phyloP scores from a whole-genome alignment of 2,888 invertebrate genomes.

The Plagodis pulveraria region DNA sequence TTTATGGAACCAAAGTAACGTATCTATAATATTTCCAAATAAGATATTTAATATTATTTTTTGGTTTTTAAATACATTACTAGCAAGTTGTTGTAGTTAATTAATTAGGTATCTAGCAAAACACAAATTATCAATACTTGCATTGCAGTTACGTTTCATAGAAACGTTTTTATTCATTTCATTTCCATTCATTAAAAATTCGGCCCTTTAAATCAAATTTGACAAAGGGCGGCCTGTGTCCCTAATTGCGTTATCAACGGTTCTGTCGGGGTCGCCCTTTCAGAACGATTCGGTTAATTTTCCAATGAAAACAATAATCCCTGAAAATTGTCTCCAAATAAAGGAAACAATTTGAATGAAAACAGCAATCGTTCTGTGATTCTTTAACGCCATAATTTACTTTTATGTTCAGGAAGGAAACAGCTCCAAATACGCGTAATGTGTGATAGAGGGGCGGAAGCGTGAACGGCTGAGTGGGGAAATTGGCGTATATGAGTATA shows the following conservation, averaged over 20 bases:
- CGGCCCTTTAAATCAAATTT: constrained; percentile 6
- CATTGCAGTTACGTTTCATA: too few species aligned
- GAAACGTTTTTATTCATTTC: too few species aligned
- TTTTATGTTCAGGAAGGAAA: constrained; percentile 20
- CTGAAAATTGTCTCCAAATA: constrained; percentile 21
- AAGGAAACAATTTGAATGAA: constrained; percentile 15
- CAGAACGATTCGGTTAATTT: constrained; percentile 22
- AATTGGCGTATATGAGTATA: constrained; percentile 24
- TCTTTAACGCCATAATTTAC: constrained; percentile 21
- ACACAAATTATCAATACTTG: too few species aligned
- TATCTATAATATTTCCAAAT: too few species aligned
- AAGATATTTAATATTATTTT: too few species aligned
- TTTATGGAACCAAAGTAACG: too few species aligned
- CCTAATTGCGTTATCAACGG: constrained; percentile 23
- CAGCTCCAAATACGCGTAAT: constrained; percentile 25
- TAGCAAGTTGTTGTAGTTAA: too few species aligned
- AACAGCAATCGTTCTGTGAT: constrained; percentile 18
- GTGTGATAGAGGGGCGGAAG: constrained; percentile 29
- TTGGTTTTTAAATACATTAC: too few species aligned
- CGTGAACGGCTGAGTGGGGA: constrained; percentile 27
- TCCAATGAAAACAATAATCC: constrained; percentile 26
- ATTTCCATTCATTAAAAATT: not conserved
- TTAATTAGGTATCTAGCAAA: too few species aligned
- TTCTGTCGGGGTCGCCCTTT: constrained; percentile 7
- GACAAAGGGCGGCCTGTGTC: constrained; percentile 5